Percentiles rank a stretch among this genome's conserved stretches.
Conservation (phyloP, 2,797 vertebrate genomes). For the Periparus ater region DNA sequence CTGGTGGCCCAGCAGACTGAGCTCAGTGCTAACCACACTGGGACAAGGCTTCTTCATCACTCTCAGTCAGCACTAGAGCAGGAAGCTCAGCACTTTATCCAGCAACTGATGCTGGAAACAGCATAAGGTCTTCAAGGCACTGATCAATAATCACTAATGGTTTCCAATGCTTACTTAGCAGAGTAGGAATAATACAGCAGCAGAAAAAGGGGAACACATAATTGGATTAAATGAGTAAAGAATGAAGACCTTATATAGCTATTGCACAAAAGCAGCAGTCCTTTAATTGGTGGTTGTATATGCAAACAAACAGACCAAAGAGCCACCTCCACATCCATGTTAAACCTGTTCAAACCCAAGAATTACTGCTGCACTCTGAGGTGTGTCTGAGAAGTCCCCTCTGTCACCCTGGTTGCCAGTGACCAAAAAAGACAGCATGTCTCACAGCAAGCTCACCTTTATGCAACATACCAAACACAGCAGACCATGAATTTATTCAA, state of each 20-base stretch:
- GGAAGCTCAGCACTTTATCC: background rate
- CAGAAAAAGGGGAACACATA: background rate
- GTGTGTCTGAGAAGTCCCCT: background rate
- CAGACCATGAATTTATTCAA: background rate
- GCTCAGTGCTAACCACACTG: background rate
- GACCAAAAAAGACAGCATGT: background rate
- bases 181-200: background rate
- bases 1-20: background rate
- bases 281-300: background rate
- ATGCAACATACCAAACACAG: background rate
- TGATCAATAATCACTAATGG: background rate
- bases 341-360: background rate
- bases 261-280: background rate
- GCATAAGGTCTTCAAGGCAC: rapidly evolving
- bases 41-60: background rate
- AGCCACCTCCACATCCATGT: background rate
- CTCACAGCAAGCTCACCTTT: background rate
- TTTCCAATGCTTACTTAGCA: background rate
- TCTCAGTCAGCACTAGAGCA: background rate
- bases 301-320: background rate
- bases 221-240: background rate
- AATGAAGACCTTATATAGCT: background rate
- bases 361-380: background rate
- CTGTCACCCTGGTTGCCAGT: background rate
- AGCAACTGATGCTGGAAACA: background rate